Evolutionary conservation across 2,113 vertebrate species (phyloP).

Genomic region (Colius striatus): DNA sequence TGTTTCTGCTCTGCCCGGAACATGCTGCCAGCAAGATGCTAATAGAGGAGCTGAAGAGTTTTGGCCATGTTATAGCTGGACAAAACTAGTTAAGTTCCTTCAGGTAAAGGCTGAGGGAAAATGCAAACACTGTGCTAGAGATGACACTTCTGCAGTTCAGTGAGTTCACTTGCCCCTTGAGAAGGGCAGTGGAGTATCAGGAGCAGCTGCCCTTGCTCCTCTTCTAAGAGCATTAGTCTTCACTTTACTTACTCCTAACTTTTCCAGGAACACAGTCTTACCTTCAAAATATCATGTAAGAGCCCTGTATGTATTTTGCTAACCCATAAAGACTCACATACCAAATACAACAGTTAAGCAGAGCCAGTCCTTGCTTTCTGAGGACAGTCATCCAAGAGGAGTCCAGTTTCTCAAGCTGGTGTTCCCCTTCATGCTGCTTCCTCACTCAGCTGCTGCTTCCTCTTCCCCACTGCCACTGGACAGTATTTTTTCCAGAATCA

Average conservation of each 20-base stretch:
- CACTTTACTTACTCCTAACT: background rate
- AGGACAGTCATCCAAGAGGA: background rate
- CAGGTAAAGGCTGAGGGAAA: background rate
- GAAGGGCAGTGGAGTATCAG: background rate
- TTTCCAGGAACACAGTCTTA: background rate
- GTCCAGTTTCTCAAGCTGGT: background rate
- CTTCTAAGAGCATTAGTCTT: background rate
- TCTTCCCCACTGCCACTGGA: background rate
- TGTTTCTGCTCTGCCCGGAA: background rate
- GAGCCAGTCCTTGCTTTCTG: background rate
- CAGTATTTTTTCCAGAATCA: background rate
- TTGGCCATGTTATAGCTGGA: background rate
- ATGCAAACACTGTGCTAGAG: background rate
- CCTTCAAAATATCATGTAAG: background rate
- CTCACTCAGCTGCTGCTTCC: background rate
- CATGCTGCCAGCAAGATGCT: background rate
- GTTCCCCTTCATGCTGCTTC: background rate
- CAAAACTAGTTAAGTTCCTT: background rate
- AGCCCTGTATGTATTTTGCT: background rate
- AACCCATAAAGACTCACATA: background rate
- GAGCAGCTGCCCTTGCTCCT: background rate
- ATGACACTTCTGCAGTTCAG: background rate
- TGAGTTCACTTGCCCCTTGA: background rate
- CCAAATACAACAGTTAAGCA: background rate
- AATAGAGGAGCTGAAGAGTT: background rate